A percentile compares a stretch with the other conserved stretches of the same genome.
phyloP scores from a whole-genome alignment of 2,888 invertebrate genomes.

The Phania funesta region DNA sequence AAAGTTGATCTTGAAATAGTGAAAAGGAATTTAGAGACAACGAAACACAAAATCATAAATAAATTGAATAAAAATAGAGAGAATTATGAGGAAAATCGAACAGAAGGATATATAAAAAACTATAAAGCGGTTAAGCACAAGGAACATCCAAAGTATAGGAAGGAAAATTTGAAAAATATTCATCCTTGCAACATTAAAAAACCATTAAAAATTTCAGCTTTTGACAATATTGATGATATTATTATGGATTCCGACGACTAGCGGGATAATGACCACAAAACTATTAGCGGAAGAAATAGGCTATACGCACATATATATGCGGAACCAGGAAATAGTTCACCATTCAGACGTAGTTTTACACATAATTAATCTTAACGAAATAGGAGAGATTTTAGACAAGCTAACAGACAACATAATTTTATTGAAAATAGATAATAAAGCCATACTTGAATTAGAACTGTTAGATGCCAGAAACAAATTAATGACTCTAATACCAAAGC shows the following conservation, averaged over 20 bases:
- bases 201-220: background rate
- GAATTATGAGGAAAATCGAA: background rate
- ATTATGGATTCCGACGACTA: background rate
- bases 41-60: background rate
- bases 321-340: background rate
- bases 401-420: too few relatives aligned
- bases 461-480: too few relatives aligned
- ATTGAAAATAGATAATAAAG: too few relatives aligned
- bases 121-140: constrained; percentile 48
- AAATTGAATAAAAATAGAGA: background rate
- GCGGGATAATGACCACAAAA: background rate
- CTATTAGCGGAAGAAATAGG: background rate
- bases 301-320: background rate
- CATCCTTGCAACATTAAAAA: background rate
- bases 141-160: constrained; percentile 58
- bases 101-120: constrained; percentile 13
- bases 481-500: too few relatives aligned
- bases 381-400: too few relatives aligned
- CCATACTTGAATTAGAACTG: too few relatives aligned
- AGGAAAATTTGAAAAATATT: background rate
- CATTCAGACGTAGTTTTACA: constrained; percentile 2
- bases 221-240: background rate
- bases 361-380: background rate
- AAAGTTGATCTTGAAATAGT: constrained; percentile 53
- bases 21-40: constrained; percentile 20